Evolutionary conservation across 2,113 vertebrate species (phyloP), one percentile per base, ranked within the genome.

Genomic region (Cololabis saira): DNA sequence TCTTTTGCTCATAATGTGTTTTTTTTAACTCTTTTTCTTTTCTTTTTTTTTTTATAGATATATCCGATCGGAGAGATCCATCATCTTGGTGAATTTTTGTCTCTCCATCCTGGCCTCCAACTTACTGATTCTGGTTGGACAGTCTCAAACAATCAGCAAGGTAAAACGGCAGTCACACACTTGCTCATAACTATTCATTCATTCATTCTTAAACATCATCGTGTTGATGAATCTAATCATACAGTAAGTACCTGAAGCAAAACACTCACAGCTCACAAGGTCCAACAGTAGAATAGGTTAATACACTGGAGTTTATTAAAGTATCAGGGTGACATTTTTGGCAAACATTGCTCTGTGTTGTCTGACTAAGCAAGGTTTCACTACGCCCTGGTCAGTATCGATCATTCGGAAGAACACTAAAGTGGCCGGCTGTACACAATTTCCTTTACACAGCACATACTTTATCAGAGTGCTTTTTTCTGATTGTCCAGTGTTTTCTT

Each of bases 21-120:
- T 17, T 47, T 12, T 72, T 11, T 62, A 15, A 12, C 24, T 61
- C 12, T 79, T 24, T 71, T 30, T 56, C 22, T 0, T 22, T 16
- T 22, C 0, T 19, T 17, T 21, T 58, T 19, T 49, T 4, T 48
- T 78, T 5, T 0, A 22, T 80, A 99, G 97, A 91, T 99, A 98
- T 76, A 98, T 99, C 75, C 96, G 96, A 43, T 98, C 98, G 0
- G 97, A 99, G 82, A 96, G 97, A 78, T 98, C 96, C 77, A 98
- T 99, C 90, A 98, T 99, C 83, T 89, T 98, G 79, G 94, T 99
- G 91, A 99, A 99, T 74, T 99, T 99, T 82, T 99, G 97, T 65
- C 80, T 98, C 89, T 99, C 98, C 87, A 98, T 99, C 90, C 88
- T 99, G 93, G 96, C 97, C 48, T 99, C 98, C 88, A 99, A 99